A percentile compares a stretch with the other conserved stretches of the same genome.
Evolutionary conservation across 2,888 invertebrate genomes (phyloP).

Genomic region (Leptura quadrifasciata): DNA sequence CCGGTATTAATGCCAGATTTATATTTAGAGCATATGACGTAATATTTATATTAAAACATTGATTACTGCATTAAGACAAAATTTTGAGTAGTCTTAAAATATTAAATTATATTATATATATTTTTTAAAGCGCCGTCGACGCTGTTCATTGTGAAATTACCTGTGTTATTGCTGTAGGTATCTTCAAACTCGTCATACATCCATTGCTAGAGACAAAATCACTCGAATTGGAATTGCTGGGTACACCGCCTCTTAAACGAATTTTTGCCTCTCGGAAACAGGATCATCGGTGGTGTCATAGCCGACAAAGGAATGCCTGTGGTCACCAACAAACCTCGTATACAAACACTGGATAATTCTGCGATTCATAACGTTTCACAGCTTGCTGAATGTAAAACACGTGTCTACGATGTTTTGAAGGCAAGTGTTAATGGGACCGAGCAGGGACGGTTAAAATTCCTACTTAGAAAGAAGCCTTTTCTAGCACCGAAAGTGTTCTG

Average conservation of each 20-base stretch:
- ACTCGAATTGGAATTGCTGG: not conserved
- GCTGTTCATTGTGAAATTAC: not conserved
- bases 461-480: not conserved
- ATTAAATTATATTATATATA: too few species aligned
- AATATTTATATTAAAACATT: too few species aligned
- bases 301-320: conserved; percentile 4
- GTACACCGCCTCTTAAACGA: not conserved
- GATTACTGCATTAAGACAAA: too few species aligned
- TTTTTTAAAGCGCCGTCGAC: too few species aligned
- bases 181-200: not conserved
- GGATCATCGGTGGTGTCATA: not conserved
- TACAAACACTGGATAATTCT: not conserved
- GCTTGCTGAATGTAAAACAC: conserved; percentile 7
- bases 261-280: not conserved
- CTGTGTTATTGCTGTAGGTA: not conserved
- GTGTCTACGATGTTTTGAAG: not conserved
- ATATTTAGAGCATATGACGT: too few species aligned
- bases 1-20: too few species aligned
- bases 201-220: not conserved
- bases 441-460: not conserved
- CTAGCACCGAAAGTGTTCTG: not conserved
- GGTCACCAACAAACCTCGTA: not conserved
- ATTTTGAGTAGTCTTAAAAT: too few species aligned
- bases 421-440: not conserved
- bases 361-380: conserved; percentile 1